Base-by-base conservation (phyloP, 2,113 vertebrate species). In the Anarhynchus alexandrinus region DNA sequence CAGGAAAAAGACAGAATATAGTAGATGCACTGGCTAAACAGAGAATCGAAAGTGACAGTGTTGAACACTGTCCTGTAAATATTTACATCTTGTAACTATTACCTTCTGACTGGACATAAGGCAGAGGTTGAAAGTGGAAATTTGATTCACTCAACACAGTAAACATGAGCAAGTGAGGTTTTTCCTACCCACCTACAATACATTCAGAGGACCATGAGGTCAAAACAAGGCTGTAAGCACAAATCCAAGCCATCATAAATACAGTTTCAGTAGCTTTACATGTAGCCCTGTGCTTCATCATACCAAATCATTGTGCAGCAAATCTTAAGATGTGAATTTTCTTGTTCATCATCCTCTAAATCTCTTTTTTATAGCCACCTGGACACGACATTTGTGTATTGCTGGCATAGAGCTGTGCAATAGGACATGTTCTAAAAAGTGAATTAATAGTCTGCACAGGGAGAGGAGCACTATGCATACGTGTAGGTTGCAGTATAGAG, bases 341-440 rank as follows among this genome's bases (percentile, higher is more conserved):
- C 64, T 40, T n/a, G 7, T 64, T 64, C 36, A n/a, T 36, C 12
- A 2, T 19, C 45, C 57, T 88, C 79, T 69, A 36, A 69, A 74
- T 30, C n/a, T 67, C 57, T 65, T 32, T 52, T 78, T n/a, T 36
- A 82, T 1, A 66, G 55, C 34, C 16, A 92, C 38, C 29, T 34
- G 47, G 42, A 17, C 23, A 23, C 11, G 47, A 49, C 49, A 23
- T 42, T 82, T 78, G 25, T 34, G 26, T 17, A 54, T 0, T 45
- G 58, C 62, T 43, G 36, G 80, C 76, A 54, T 13, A 23, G 49
- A 51, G 49, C 49, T 25, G 49, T 42, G 38, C 15, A 49, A 62
- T 34, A 74, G 29, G n/a, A 45, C 4, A 6, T 0, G 0, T 29
- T 76, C 29, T 70, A 55, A 62, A 20, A 32, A 9, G 9, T 17